Evolutionary conservation across 2,797 vertebrate species (phyloP), one percentile per base, ranked within the genome.

Genomic region (Parotocinclus haroldoi): DNA sequence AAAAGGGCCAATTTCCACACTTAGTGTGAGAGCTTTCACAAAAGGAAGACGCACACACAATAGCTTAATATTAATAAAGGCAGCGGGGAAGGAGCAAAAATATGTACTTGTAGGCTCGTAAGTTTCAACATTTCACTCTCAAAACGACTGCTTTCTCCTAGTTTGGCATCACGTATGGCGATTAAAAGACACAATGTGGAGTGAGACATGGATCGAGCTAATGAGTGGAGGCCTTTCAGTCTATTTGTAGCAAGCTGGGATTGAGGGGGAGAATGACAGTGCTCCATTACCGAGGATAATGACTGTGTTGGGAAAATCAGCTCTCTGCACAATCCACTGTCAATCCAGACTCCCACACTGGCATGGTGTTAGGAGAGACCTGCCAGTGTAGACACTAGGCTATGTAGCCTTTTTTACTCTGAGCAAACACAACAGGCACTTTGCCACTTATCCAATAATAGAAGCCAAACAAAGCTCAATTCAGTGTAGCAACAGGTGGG

Each of bases 231-330:
- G 66, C 61, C 38, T 65, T 66, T 59, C 14, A 60, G 56, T 64
- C 66, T 57, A 68, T 61, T 58, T 65, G 56, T 5, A 58, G 45
- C 64, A 60, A 64, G 71, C 66, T 67, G 56, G 69, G 50, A 54
- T 61, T 61, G 46, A 50, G 51, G 10, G 37, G 42, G 50, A 66
- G 68, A 75, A 69, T 69, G 76, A 73, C 77, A 80, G 70, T 55
- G 68, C 63, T 82, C 79, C 67, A 78, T 80, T 79, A 74, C 71
- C 6, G 46, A 40, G 73, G 63, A 50, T 79, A 78, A 80, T 78
- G 69, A 78, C 67, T 69, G 63, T 63, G 66, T 64, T 76, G 71
- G 60, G 54, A 64, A 67, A 79, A 78, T 69, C 71, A 68, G 70
- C 51, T 66, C 67, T 65, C 44, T 71, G 59, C 58, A 61, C 48